Percentiles rank a stretch among this genome's conserved stretches.
Conservation (phyloP, 2,888 invertebrate species). For the Eudasyphora cyanicolor region DNA sequence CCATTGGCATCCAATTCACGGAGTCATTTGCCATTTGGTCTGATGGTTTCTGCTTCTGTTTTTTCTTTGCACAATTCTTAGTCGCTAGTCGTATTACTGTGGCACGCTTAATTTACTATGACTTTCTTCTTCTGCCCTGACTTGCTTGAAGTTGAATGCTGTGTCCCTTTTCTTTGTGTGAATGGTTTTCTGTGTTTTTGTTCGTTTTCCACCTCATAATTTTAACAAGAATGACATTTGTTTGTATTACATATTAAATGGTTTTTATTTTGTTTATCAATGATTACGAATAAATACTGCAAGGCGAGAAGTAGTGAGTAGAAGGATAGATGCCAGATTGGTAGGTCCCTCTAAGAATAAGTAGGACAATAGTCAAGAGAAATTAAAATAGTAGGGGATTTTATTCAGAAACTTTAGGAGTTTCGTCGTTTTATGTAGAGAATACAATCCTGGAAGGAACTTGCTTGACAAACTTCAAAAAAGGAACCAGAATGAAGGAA, state of each 20-base stretch:
- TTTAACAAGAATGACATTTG: constrained; percentile 65
- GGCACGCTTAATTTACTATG: constrained; percentile 56
- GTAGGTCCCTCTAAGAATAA: no score
- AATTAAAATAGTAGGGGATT: no score
- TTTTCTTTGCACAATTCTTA: no score
- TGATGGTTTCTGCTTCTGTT: constrained; percentile 60
- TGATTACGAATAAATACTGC: constrained; percentile 52
- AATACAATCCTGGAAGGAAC: no score
- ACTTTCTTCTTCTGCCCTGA: constrained; percentile 32
- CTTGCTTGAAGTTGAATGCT: not conserved
- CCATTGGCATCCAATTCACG: not conserved
- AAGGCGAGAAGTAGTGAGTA: no score
- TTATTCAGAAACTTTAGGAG: no score
- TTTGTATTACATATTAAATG: constrained; percentile 64
- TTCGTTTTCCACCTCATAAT: constrained; percentile 59
- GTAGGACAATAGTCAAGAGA: no score
- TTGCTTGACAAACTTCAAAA: no score
- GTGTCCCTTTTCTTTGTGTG: not conserved
- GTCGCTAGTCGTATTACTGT: constrained; percentile 39
- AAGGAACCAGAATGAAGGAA: no score
- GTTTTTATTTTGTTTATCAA: constrained; percentile 62
- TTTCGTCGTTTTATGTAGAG: no score
- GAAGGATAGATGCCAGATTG: constrained; percentile 37
- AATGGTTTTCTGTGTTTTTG: not conserved
- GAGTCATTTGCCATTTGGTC: constrained; percentile 74